These are phyloP conservation scores for Lamellibrachia satsuma DNA, from an alignment of 2,888 invertebrate species.

Conservation along the genomic window DNA sequence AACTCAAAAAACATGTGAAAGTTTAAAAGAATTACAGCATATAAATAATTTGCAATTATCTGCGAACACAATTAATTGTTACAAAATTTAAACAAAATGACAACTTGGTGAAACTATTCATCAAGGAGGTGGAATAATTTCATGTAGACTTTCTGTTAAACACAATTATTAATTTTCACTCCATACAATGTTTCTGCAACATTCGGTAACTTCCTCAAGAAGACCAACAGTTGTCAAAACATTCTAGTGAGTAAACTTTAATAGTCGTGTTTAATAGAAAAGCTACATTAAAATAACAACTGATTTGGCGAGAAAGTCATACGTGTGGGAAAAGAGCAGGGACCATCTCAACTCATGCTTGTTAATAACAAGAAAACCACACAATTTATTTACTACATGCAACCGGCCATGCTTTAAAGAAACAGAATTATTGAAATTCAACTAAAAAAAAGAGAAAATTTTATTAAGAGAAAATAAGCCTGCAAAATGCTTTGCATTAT, in stretches of 20 bases:
- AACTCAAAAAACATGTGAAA: background rate
- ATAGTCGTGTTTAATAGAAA: no score
- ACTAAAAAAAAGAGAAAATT: no score
- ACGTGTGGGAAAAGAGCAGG: background rate
- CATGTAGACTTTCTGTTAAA: no score
- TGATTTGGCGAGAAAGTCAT: background rate
- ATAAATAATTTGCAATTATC: background rate
- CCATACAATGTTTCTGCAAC: no score
- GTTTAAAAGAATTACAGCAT: background rate
- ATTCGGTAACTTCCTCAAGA: no score
- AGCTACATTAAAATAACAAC: background rate
- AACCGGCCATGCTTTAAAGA: background rate
- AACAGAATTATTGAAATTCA: background rate
- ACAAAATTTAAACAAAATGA: background rate
- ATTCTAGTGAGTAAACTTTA: no score
- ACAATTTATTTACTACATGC: background rate
- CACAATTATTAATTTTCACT: no score
- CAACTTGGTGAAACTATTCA: background rate
- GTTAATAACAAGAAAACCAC: slow-evolving; percentile 1
- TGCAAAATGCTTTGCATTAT: no score
- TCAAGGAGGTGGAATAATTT: no score
- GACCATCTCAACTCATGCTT: background rate
- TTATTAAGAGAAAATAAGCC: no score
- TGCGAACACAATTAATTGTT: background rate
- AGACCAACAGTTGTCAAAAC: no score